Base-by-base conservation (phyloP, 2,113 vertebrate species). In the Chloropsis cyanopogon region DNA sequence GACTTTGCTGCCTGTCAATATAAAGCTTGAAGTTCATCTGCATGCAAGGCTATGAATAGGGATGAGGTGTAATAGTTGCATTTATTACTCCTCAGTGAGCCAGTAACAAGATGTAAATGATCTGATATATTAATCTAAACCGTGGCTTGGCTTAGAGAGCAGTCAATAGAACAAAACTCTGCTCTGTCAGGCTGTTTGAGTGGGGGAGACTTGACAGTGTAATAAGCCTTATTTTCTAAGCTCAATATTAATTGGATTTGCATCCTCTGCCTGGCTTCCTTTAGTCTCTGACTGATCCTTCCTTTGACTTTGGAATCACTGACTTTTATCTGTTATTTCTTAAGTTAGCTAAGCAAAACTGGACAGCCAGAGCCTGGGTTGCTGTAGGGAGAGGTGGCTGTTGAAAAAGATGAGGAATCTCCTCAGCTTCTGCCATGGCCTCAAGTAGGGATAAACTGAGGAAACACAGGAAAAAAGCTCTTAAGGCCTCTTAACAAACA, bases 161-260 rank as follows among this genome's bases (percentile, higher is more conserved):
- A 70, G 47, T 57, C 66, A 73, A 33, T 54, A 92, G 88, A 88
- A 54, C 41, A 75, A 31, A 88, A 46, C 88, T 88, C 64, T 35
- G 46, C 82, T 88, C 79, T 90, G 79, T 87, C 88, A 95, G 60
- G 50, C 79, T 60, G 18, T 35, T 85, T 76, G 50, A 23, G 35
- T 35, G 60, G 17, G 35, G 46, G 29, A 86, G 61, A 64, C 60
- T 42, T 82, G 86, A 78, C 72, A 72, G 56, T 71, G 57, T 75
- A 84, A 92, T 92, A 83, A 88, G 65, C 35, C 16, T 53, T 80
- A 28, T 93, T 96, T 93, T 93, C 73, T 85, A 95, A 90, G 72
- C 69, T 96, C 49, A 7, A 0, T 96, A 75, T 93, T 96, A 94
- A 95, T 93, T 93, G 72, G 76, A 78, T 88, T 96, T 96, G 46